Evolutionary conservation across 2,797 vertebrate species (phyloP).

Genomic region (Eulemur rubriventer): DNA sequence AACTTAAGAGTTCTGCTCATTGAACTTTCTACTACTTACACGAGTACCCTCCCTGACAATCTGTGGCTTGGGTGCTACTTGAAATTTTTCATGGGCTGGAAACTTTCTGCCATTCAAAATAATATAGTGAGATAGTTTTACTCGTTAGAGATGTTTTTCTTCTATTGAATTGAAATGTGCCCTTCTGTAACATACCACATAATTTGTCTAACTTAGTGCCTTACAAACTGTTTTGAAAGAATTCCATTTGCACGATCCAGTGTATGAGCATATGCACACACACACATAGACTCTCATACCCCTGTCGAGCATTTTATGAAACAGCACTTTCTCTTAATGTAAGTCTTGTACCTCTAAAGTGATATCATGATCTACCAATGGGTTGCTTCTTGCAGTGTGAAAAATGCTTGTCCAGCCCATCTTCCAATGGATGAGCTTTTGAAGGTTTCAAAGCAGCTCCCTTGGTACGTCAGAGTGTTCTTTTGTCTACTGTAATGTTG

Average conservation of each 20-base stretch:
- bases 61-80: not conserved
- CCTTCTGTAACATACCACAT: not conserved
- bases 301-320: not conserved
- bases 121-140: not conserved
- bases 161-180: not conserved
- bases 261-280: not conserved
- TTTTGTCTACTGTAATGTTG: not conserved
- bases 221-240: not conserved
- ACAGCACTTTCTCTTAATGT: not conserved
- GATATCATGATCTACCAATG: not conserved
- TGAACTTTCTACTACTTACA: not conserved
- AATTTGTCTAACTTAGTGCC: not conserved
- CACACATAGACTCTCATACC: not conserved
- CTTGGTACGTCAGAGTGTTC: not conserved
- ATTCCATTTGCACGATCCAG: not conserved
- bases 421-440: not conserved
- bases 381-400: not conserved
- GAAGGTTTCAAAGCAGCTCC: not conserved
- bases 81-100: not conserved
- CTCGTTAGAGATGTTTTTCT: not conserved
- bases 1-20: not conserved
- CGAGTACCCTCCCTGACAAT: not conserved
- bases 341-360: not conserved
- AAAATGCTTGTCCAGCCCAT: not conserved
- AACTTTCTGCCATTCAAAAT: conserved; percentile 1